Evolutionary conservation across 2,797 vertebrate species (phyloP).

Genomic region (Myotis findleyi): DNA sequence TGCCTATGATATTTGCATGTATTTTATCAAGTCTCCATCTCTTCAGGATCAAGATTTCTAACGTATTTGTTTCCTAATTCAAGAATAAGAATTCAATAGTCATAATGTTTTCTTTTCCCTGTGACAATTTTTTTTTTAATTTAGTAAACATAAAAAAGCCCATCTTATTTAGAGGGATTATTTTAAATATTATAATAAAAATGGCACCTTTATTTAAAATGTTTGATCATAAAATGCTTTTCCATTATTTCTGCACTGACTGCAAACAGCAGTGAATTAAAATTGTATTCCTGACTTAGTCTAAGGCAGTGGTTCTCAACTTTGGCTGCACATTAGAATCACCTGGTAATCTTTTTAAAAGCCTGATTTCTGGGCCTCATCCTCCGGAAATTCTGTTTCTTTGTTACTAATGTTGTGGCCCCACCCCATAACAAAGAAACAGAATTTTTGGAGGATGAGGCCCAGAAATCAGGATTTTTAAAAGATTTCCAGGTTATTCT

Average conservation of each 20-base stretch:
- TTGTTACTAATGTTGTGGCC: no score
- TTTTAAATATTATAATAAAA: constrained; percentile 43
- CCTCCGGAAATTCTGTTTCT: no score
- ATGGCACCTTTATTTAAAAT: constrained; percentile 31
- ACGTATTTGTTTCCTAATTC: not conserved
- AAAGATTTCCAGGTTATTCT: no score
- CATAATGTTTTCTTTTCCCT: constrained; percentile 13
- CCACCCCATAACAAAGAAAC: no score
- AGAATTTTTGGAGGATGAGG: no score
- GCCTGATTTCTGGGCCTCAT: no score
- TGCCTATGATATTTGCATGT: not conserved
- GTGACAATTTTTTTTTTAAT: not conserved
- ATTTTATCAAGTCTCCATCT: not conserved
- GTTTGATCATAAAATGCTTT: constrained; percentile 6
- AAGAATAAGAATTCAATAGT: constrained; percentile 27
- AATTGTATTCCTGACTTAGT: constrained; percentile 1
- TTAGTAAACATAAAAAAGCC: constrained; percentile 32
- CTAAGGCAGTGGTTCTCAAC: not conserved
- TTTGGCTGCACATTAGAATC: no score
- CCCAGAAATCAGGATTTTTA: no score
- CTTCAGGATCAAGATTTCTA: constrained; percentile 8
- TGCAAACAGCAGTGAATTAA: constrained; percentile 28
- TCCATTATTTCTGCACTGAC: constrained; percentile 14
- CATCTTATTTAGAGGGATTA: not conserved
- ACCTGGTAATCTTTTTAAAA: no score